Percentiles rank a stretch among this genome's conserved stretches.
phyloP scores from a whole-genome alignment of 1,140 invertebrate species.

The Mactra quadrangularis region DNA sequence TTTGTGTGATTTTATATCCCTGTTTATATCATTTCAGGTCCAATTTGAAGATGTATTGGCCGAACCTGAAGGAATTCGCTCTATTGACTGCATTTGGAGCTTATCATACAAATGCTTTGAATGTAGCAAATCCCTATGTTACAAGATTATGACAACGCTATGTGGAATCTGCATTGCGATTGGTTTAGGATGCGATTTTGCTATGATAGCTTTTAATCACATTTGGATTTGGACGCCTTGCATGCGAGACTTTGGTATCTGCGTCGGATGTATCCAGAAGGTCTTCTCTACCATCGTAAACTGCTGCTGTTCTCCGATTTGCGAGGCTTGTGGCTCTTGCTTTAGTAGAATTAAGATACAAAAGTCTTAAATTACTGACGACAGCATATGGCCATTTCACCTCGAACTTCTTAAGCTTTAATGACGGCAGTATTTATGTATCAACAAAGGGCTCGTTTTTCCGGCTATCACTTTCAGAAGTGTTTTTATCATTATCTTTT shows the following conservation, averaged over 20 bases:
- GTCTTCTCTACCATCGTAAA: slow-evolving; percentile 86
- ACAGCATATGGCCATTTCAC: not conserved
- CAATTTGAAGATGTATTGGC: slow-evolving; percentile 90
- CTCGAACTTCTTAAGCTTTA: not conserved
- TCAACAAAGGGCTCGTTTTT: not conserved
- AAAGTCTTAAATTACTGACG: not conserved
- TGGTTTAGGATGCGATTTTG: slow-evolving; percentile 88
- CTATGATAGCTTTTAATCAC: slow-evolving; percentile 87
- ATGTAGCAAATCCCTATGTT: slow-evolving; percentile 88
- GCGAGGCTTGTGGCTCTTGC: slow-evolving; percentile 85
- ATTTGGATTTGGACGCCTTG: slow-evolving; percentile 82
- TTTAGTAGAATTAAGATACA: slow-evolving; percentile 32
- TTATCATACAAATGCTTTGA: slow-evolving; percentile 88
- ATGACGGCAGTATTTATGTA: not conserved
- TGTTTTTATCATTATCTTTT: not conserved
- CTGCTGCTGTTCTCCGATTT: slow-evolving; percentile 87
- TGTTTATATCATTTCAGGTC: slow-evolving; percentile 21
- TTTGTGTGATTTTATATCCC: too few relatives aligned
- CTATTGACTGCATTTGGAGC: slow-evolving; percentile 90
- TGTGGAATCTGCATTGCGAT: slow-evolving; percentile 88
- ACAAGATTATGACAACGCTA: slow-evolving; percentile 88
- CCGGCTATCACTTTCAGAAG: not conserved
- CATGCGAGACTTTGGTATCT: slow-evolving; percentile 83
- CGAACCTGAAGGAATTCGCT: slow-evolving; percentile 89
- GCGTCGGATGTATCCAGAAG: slow-evolving; percentile 86